Percentiles rank a stretch among this genome's conserved stretches.
Evolutionary conservation across 2,797 vertebrate genomes (phyloP).

Genomic region (Centropyge bicolor): DNA sequence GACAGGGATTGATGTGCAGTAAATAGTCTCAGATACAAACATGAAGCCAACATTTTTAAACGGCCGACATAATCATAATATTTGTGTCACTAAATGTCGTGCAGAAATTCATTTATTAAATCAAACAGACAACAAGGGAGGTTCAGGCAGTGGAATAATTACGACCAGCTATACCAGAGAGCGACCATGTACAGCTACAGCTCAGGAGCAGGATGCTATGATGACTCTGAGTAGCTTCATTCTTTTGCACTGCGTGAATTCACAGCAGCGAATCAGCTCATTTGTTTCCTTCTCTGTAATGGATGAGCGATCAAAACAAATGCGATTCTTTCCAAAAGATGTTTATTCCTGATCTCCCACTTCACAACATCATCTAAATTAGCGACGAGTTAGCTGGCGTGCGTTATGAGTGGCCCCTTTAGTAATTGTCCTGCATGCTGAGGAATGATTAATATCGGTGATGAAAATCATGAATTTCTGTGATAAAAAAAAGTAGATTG

Average conservation of each 20-base stretch:
- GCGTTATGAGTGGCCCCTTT: not conserved
- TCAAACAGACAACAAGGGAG: not conserved
- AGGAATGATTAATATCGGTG: slow-evolving; percentile 6
- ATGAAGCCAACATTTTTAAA: not conserved
- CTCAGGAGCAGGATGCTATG: not conserved
- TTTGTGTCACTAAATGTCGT: not conserved
- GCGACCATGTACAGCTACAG: not conserved
- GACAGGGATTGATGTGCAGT: not conserved
- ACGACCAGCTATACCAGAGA: not conserved
- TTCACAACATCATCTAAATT: slow-evolving; percentile 12
- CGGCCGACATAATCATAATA: not conserved
- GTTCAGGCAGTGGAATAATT: not conserved
- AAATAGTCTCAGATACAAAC: slow-evolving; percentile 7
- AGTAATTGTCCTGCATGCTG: not conserved
- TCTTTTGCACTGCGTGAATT: not conserved
- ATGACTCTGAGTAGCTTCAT: not conserved
- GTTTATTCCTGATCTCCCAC: slow-evolving; percentile 10
- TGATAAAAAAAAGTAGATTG: not conserved
- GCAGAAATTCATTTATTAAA: not conserved
- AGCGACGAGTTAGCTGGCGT: not conserved
- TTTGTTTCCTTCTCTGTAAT: not conserved
- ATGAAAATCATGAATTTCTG: slow-evolving; percentile 3
- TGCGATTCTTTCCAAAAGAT: not conserved
- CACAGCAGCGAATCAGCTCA: not conserved
- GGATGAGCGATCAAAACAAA: slow-evolving; percentile 10